Evolutionary conservation across 1,140 invertebrate species (phyloP).

Genomic region (Bombus sibiricus): DNA sequence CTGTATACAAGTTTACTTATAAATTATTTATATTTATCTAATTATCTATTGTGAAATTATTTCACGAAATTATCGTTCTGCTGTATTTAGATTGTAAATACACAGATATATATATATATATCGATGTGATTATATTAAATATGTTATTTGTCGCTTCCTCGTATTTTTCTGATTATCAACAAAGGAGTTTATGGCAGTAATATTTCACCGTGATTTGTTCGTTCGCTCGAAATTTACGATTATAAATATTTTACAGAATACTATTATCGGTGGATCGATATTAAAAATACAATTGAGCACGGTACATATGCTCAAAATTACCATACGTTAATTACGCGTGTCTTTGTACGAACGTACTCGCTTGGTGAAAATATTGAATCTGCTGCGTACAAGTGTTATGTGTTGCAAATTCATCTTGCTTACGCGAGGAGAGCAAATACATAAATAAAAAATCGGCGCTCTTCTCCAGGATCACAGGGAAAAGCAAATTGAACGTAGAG

Average conservation of each 20-base stretch:
- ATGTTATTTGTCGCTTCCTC: neutral
- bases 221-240: neutral
- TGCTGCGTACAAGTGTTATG: neutral
- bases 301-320: neutral
- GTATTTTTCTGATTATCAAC: neutral
- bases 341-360: neutral
- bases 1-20: neutral
- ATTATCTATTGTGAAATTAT: neutral
- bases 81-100: neutral
- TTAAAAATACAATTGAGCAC: neutral
- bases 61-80: neutral
- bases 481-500: neutral
- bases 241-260: neutral
- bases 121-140: neutral
- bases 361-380: slow-evolving; percentile 3
- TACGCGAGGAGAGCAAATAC: neutral
- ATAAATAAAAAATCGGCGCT: neutral
- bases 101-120: neutral
- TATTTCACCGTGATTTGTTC: neutral
- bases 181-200: neutral
- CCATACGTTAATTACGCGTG: slow-evolving; percentile 1
- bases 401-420: neutral
- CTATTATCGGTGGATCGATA: neutral
- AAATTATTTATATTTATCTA: neutral
- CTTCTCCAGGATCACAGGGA: neutral